Conservation (phyloP, 2,113 vertebrate genomes). For the Grantiella picta region DNA sequence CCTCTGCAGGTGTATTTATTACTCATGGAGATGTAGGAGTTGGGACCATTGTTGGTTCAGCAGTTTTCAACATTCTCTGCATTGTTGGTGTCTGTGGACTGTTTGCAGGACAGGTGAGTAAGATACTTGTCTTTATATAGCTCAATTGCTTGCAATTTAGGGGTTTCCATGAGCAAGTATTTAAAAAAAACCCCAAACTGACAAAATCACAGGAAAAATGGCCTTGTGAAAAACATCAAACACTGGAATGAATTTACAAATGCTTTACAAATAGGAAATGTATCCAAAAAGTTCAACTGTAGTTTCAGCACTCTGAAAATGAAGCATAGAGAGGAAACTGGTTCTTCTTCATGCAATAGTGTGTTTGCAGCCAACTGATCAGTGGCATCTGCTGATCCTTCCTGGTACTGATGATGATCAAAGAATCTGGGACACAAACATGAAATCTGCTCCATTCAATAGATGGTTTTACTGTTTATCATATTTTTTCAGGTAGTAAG, state of each 20-base stretch:
- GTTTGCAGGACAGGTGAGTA: slow-evolving; percentile 93
- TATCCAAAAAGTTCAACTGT: not conserved
- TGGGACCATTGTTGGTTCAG: slow-evolving; percentile 96
- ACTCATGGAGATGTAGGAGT: slow-evolving; percentile 97
- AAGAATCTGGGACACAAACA: not conserved
- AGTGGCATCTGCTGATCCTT: not conserved
- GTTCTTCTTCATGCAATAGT: not conserved
- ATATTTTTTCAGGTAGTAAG: not conserved
- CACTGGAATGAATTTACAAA: not conserved
- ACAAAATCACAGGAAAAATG: not conserved
- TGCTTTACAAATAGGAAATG: not conserved
- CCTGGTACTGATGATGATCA: not conserved
- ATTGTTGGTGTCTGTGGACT: slow-evolving; percentile 96
- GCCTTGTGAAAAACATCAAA: not conserved
- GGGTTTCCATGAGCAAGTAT: not conserved
- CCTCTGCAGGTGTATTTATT: slow-evolving; percentile 90
- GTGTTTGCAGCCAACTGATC: not conserved
- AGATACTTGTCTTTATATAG: not conserved
- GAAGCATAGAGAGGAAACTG: not conserved
- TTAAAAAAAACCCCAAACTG: not conserved
- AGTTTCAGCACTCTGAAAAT: not conserved
- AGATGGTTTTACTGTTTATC: not conserved
- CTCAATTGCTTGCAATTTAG: not conserved
- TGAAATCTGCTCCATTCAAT: not conserved
- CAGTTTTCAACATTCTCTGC: slow-evolving; percentile 97